phyloP scores from a whole-genome alignment of 2,797 vertebrate genomes.

The Manis pentadactyla region DNA sequence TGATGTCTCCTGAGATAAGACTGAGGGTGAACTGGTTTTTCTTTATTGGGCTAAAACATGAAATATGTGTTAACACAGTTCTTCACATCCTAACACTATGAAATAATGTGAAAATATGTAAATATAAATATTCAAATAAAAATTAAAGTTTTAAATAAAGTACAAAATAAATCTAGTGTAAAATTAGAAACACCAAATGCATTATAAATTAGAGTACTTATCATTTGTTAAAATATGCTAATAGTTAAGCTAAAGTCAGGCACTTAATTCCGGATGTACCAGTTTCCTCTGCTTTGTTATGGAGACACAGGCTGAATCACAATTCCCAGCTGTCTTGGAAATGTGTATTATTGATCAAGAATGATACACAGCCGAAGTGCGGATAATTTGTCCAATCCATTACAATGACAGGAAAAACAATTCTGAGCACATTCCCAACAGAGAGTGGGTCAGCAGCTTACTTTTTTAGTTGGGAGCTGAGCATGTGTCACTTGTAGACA shows the following conservation, averaged over 20 bases:
- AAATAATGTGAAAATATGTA: conserved; percentile 25
- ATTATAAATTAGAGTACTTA: conserved; percentile 49
- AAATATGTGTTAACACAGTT: neutral
- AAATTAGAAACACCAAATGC: conserved; percentile 61
- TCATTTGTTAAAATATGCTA: conserved; percentile 54
- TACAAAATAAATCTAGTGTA: conserved; percentile 17
- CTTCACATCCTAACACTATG: neutral
- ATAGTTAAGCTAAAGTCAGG: conserved; percentile 74
- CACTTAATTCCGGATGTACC: conserved; percentile 61
- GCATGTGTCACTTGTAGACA: conserved; percentile 27
- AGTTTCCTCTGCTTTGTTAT: conserved; percentile 69
- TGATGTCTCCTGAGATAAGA: neutral
- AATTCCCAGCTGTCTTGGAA: conserved; percentile 79
- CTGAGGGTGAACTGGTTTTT: neutral
- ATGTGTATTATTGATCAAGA: conserved; percentile 26
- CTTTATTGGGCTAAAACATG: neutral
- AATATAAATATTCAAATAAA: neutral
- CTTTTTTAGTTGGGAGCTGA: conserved; percentile 18
- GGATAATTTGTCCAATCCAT: conserved; percentile 37
- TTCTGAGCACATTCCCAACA: conserved; percentile 59
- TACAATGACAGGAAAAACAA: conserved; percentile 58
- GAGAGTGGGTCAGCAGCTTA: conserved; percentile 46
- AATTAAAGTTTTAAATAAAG: conserved; percentile 19
- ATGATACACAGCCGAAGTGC: neutral
- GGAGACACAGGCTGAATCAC: conserved; percentile 67